Percentiles rank a stretch among this genome's conserved stretches.
Evolutionary conservation across 2,113 vertebrate species (phyloP).

Genomic region (Gadus chalcogrammus): DNA sequence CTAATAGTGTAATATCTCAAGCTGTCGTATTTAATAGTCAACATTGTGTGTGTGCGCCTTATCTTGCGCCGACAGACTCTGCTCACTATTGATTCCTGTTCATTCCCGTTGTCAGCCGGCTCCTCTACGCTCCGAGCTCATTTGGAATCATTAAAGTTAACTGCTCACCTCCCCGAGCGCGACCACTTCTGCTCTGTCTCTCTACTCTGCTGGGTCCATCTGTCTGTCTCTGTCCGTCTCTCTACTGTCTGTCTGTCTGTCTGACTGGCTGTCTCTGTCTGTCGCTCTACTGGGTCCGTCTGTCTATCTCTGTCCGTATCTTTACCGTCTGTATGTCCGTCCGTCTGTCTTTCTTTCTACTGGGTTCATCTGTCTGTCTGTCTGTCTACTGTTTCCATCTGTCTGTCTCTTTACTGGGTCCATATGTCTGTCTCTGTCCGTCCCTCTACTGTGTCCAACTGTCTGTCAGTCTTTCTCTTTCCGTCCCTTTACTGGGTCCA

Average conservation of each 20-base stretch:
- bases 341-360: no score
- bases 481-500: background rate
- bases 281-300: no score
- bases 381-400: background rate
- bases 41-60: constrained; percentile 98
- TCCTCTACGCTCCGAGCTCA: constrained; percentile 87
- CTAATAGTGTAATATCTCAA: constrained; percentile 99
- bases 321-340: no score
- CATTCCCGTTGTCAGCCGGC: constrained; percentile 97
- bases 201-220: background rate
- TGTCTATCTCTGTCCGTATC: background rate
- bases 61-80: constrained; percentile 98
- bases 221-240: background rate
- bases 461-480: background rate
- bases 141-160: constrained; percentile 94
- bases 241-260: no score
- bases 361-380: background rate
- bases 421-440: no score
- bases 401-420: no score
- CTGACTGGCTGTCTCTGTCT: no score
- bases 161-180: constrained; percentile 20
- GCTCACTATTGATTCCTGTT: constrained; percentile 99
- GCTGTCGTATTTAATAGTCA: constrained; percentile 99
- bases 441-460: background rate
- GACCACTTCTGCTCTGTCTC: constrained; percentile 13